Evolutionary conservation across 2,113 vertebrate genomes (phyloP).

Genomic region (Pangasianodon gigas): DNA sequence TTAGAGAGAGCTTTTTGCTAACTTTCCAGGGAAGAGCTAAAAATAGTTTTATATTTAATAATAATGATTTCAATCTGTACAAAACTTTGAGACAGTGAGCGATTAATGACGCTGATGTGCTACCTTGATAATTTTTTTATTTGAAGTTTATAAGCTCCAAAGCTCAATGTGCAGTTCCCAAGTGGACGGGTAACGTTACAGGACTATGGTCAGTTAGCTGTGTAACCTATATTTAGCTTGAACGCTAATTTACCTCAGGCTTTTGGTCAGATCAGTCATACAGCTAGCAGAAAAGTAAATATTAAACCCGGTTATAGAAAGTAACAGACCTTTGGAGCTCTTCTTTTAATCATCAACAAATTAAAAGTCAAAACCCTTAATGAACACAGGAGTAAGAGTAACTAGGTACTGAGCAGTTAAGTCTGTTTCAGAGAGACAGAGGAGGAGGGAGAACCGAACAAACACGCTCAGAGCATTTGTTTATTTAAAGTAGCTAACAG

Average conservation of each 20-base stretch:
- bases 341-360: neutral
- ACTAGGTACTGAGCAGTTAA: neutral
- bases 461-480: neutral
- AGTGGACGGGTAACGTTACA: neutral
- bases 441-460: neutral
- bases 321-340: neutral
- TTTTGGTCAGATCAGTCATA: neutral
- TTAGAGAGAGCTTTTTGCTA: neutral
- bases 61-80: no score
- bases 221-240: neutral
- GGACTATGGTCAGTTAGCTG: neutral
- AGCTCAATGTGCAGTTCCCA: neutral
- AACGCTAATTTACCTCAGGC: neutral
- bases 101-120: no score
- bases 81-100: no score
- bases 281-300: neutral
- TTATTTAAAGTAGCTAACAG: neutral
- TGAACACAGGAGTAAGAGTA: neutral
- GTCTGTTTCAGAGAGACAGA: neutral
- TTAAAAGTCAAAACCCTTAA: neutral
- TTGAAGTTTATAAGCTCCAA: neutral
- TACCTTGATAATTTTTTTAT: no score
- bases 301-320: neutral
- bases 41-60: no score
- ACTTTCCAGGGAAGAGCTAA: no score